phyloP scores from a whole-genome alignment of 2,888 invertebrate species.

The Catocala sponsa region DNA sequence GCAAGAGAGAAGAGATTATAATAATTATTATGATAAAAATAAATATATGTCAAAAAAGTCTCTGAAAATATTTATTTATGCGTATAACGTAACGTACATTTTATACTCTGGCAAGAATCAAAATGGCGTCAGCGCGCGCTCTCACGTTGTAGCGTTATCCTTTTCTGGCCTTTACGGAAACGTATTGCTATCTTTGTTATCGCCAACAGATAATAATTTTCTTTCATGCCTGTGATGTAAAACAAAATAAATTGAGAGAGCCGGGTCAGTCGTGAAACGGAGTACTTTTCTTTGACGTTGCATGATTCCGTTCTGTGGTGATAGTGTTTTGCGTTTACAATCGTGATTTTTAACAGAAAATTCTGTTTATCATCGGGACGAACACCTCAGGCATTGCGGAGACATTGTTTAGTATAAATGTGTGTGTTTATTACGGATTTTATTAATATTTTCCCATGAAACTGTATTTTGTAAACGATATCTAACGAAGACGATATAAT shows the following conservation, averaged over 20 bases:
- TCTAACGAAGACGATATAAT: conserved; percentile 34
- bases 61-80: neutral
- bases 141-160: conserved; percentile 27
- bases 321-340: conserved; percentile 63
- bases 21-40: no score
- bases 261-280: conserved; percentile 69
- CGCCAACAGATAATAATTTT: conserved; percentile 52
- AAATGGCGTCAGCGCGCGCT: conserved; percentile 49
- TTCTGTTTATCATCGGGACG: conserved; percentile 23
- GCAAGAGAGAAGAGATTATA: no score
- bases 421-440: conserved; percentile 34
- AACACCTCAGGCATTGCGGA: conserved; percentile 15
- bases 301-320: conserved; percentile 68
- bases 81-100: conserved; percentile 39
- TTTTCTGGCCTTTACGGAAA: conserved; percentile 27
- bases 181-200: conserved; percentile 50
- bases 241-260: conserved; percentile 69
- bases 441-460: conserved; percentile 29
- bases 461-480: conserved; percentile 36
- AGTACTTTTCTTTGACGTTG: conserved; percentile 73
- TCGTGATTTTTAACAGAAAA: conserved; percentile 57
- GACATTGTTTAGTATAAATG: conserved; percentile 28
- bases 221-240: conserved; percentile 50
- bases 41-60: no score
- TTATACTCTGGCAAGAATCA: conserved; percentile 50